Evolutionary conservation across 2,113 vertebrate genomes (phyloP).

Genomic region (Isurus oxyrinchus): DNA sequence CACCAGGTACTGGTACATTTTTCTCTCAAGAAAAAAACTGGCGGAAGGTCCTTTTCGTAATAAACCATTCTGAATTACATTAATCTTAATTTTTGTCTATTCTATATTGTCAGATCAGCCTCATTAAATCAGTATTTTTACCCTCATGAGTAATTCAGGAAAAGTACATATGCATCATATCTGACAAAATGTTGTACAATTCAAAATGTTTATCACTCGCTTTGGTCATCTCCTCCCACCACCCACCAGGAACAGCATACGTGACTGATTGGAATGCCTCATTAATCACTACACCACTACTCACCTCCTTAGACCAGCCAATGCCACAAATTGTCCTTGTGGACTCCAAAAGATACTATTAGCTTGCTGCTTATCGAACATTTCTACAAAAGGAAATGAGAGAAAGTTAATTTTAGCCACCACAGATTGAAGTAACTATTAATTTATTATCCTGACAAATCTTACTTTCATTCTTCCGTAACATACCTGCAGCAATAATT

Average conservation of each 20-base stretch:
- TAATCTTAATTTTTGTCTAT: not conserved
- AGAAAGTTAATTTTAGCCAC: not conserved
- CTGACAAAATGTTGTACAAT: not conserved
- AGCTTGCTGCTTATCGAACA: slow-evolving; percentile 94
- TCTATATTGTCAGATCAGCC: not conserved
- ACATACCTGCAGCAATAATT: not conserved
- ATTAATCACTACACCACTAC: slow-evolving; percentile 42
- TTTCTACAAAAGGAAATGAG: slow-evolving; percentile 62
- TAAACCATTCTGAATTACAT: not conserved
- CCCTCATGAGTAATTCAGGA: not conserved
- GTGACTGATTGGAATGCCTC: not conserved
- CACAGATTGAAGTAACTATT: not conserved
- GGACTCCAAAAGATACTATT: slow-evolving; percentile 99
- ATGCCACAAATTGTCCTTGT: slow-evolving; percentile 90
- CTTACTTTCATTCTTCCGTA: not conserved
- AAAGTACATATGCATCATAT: not conserved
- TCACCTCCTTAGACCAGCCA: slow-evolving; percentile 92
- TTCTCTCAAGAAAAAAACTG: not conserved
- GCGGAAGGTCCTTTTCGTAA: not conserved
- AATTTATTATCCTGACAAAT: not conserved
- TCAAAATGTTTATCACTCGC: not conserved
- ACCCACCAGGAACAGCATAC: not conserved
- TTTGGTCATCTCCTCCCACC: not conserved
- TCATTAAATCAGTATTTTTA: not conserved
- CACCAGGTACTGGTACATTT: not conserved